Conservation (phyloP, 2,797 vertebrate species). For the Lutjanus argentimaculatus region DNA sequence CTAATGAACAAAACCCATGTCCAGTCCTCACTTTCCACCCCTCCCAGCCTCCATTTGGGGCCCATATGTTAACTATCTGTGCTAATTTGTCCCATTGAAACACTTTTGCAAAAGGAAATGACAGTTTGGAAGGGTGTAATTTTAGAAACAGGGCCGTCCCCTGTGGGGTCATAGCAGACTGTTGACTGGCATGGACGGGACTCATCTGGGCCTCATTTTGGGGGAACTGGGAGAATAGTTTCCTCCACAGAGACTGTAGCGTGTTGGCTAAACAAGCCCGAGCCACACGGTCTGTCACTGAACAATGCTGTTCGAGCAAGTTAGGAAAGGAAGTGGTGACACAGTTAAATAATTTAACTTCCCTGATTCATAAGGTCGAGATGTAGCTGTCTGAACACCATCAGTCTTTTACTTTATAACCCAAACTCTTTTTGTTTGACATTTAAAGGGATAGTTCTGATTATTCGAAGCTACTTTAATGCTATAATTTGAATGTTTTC, state of each 20-base stretch:
- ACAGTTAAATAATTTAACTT: conserved; percentile 18
- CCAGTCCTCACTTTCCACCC: conserved; percentile 41
- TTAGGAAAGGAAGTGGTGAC: conserved; percentile 28
- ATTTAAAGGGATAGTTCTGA: too few relatives aligned
- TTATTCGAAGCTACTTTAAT: too few relatives aligned
- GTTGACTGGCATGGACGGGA: conserved; percentile 64
- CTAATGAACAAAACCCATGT: conserved; percentile 40
- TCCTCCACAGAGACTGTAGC: conserved; percentile 58
- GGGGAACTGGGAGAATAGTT: conserved; percentile 58
- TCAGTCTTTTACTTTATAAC: background rate
- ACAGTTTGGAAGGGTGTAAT: conserved; percentile 89
- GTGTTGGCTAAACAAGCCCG: conserved; percentile 51
- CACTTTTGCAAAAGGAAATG: conserved; percentile 87
- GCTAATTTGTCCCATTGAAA: conserved; percentile 88
- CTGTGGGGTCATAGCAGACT: conserved; percentile 80
- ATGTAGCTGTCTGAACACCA: background rate
- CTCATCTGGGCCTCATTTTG: conserved; percentile 85
- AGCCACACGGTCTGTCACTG: conserved; percentile 37
- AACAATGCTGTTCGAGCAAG: conserved; percentile 23
- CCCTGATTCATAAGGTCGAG: background rate
- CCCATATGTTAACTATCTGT: conserved; percentile 88
- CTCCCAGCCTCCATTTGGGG: conserved; percentile 64
- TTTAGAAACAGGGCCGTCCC: conserved; percentile 85
- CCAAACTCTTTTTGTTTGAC: too few relatives aligned
- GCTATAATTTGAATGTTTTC: too few relatives aligned